Percentiles rank a stretch among this genome's conserved stretches.
These are phyloP conservation scores for Priocnemis perturbator DNA, from an alignment of 2,888 invertebrate species.

Conservation along the genomic window DNA sequence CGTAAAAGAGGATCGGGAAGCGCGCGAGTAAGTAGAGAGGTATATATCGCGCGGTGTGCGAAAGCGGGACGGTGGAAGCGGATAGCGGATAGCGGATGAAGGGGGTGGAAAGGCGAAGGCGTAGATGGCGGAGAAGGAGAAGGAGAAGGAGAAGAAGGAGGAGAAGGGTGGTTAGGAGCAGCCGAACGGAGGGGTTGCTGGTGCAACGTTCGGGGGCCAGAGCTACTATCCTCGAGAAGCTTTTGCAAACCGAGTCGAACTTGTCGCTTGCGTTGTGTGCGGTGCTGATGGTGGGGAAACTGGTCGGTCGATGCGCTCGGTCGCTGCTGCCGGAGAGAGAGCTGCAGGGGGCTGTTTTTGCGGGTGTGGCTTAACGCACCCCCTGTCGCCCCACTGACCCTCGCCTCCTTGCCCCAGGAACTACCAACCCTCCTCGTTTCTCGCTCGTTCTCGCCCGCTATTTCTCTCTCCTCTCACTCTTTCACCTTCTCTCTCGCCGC, in stretches of 20 bases:
- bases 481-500: background rate
- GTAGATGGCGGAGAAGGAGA: constrained; percentile 9
- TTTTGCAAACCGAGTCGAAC: constrained; percentile 69
- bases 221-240: constrained; percentile 62
- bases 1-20: constrained; percentile 50
- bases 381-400: constrained; percentile 61
- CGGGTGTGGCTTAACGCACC: constrained; percentile 73
- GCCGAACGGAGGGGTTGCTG: constrained; percentile 6
- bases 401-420: constrained; percentile 64
- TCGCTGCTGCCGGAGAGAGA: constrained; percentile 56
- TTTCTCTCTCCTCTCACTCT: too few species aligned
- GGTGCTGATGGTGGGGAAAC: constrained; percentile 61
- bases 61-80: constrained; percentile 18
- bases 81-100: background rate
- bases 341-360: constrained; percentile 71
- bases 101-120: background rate
- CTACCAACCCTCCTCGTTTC: constrained; percentile 47
- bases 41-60: constrained; percentile 9
- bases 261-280: constrained; percentile 67
- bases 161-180: constrained; percentile 17
- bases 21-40: constrained; percentile 27
- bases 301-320: constrained; percentile 71
- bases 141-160: constrained; percentile 11
- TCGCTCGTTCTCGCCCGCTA: background rate
- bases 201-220: constrained; percentile 10